Conservation (phyloP, 2,888 invertebrate species). For the Microplitis deprimator region DNA sequence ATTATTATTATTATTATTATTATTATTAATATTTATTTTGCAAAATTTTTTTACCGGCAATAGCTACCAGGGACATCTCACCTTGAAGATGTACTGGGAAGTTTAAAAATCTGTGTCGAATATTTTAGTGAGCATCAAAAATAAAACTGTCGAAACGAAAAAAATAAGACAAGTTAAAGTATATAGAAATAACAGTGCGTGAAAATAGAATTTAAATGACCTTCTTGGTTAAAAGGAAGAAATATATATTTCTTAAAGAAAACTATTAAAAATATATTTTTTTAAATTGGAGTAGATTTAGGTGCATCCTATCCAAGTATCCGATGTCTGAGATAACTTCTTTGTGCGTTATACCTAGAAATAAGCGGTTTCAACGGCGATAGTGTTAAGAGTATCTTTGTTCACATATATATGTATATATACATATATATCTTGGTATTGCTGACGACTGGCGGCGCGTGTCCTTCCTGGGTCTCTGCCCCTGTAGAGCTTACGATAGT, state of each 20-base stretch:
- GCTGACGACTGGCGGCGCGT: conserved; percentile 40
- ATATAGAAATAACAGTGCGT: background rate
- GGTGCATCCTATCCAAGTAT: background rate
- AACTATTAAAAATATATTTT: no score
- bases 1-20: no score
- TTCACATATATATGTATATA: no score
- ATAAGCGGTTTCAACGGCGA: conserved; percentile 17
- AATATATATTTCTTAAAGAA: background rate
- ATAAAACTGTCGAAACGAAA: background rate
- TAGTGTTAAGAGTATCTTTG: background rate
- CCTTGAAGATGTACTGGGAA: background rate
- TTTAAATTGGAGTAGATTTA: background rate
- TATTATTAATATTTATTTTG: background rate
- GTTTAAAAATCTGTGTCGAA: background rate
- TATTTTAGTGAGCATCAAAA: background rate
- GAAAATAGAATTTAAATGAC: background rate
- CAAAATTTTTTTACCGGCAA: no score
- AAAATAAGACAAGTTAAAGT: no score
- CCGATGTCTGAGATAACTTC: conserved; percentile 19
- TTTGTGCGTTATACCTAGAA: conserved; percentile 23
- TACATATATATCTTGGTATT: background rate
- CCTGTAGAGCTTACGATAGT: conserved; percentile 52
- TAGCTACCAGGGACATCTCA: background rate
- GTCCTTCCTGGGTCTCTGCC: conserved; percentile 72
- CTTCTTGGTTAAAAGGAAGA: background rate